phyloP scores from a whole-genome alignment of 2,113 vertebrate species.

The Dasyornis broadbenti region DNA sequence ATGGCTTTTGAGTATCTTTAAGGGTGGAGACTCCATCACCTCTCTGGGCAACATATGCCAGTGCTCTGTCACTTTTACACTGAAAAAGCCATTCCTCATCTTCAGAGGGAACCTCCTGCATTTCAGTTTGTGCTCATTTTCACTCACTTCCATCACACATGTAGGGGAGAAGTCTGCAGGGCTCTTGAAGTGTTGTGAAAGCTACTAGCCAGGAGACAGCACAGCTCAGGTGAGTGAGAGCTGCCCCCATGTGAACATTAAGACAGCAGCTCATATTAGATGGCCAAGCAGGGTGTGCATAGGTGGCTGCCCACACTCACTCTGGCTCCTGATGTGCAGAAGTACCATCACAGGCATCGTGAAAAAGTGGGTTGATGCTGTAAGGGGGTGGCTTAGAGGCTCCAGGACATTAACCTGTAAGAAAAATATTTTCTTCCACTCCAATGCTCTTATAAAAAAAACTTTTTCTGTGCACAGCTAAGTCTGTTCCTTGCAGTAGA shows the following conservation, averaged over 20 bases:
- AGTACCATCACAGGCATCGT: neutral
- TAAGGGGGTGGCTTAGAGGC: neutral
- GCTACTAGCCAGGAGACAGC: neutral
- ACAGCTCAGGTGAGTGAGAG: neutral
- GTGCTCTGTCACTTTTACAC: neutral
- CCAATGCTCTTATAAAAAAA: neutral
- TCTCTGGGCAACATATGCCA: neutral
- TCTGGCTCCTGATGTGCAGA: neutral
- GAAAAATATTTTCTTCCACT: neutral
- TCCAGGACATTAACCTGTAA: neutral
- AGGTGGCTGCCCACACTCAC: neutral
- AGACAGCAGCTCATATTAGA: neutral
- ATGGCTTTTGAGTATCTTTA: neutral
- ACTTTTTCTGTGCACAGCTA: rapidly evolving
- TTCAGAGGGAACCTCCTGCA: neutral
- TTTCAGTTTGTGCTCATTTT: neutral
- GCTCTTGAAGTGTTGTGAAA: neutral
- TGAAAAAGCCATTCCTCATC: neutral
- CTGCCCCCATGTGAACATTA: neutral
- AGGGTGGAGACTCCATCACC: neutral
- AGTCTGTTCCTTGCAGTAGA: neutral
- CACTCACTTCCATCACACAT: neutral
- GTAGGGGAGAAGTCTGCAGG: neutral
- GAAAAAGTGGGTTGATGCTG: neutral
- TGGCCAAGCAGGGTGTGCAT: neutral